These are phyloP conservation scores for Tenthredo livida DNA, from an alignment of 2,888 invertebrate genomes.

Conservation along the genomic window DNA sequence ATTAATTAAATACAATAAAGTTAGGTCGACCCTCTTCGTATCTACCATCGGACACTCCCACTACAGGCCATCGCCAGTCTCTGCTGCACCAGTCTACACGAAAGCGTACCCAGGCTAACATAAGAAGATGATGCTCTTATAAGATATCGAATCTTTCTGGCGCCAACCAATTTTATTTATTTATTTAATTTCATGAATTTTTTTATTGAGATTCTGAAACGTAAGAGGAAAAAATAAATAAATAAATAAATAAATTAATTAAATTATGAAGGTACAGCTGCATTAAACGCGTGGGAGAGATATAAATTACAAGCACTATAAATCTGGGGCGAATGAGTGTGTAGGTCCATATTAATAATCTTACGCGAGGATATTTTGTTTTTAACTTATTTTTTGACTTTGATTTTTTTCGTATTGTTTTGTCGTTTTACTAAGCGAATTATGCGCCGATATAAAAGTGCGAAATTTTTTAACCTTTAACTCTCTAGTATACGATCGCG, in stretches of 20 bases:
- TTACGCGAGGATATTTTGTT: background rate
- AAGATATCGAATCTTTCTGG: slow-evolving; percentile 45
- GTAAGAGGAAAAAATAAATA: background rate
- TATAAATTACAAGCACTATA: too few species aligned
- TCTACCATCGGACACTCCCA: slow-evolving; percentile 73
- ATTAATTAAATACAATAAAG: slow-evolving; percentile 75
- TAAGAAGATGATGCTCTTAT: slow-evolving; percentile 30
- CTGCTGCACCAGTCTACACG: background rate
- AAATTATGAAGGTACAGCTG: too few species aligned
- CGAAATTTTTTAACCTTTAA: slow-evolving; percentile 32
- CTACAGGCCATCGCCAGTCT: slow-evolving; percentile 34
- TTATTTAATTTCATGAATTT: background rate
- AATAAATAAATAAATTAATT: too few species aligned
- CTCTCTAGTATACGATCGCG: background rate
- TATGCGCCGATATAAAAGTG: background rate
- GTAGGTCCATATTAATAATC: background rate
- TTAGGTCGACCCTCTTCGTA: slow-evolving; percentile 72
- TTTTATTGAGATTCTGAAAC: background rate
- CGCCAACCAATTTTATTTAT: background rate
- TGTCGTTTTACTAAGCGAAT: background rate
- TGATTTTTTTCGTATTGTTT: background rate
- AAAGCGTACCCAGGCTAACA: slow-evolving; percentile 29
- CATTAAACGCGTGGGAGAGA: too few species aligned
- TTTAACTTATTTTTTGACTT: background rate
- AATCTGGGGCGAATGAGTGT: background rate